Percentiles rank a stretch among this genome's conserved stretches.
phyloP scores from a whole-genome alignment of 2,113 vertebrate genomes.

The Ciconia maguari region DNA sequence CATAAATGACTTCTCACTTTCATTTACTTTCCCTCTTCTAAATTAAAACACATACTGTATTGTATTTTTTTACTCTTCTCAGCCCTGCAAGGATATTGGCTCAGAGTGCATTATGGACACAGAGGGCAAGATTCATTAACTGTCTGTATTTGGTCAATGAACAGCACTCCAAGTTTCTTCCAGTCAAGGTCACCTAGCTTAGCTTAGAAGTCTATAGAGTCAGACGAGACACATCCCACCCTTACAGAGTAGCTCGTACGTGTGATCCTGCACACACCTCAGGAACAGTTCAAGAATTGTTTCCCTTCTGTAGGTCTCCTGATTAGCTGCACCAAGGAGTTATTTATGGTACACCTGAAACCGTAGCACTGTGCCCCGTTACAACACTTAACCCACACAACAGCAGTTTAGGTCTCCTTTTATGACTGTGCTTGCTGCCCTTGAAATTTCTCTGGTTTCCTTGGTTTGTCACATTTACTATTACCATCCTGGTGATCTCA shows the following conservation, averaged over 20 bases:
- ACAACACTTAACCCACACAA: neutral
- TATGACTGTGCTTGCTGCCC: neutral
- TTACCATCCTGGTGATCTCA: neutral
- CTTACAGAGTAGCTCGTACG: neutral
- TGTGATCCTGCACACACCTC: neutral
- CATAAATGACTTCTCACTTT: neutral
- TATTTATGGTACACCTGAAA: neutral
- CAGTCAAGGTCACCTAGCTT: neutral
- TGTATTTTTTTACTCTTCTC: neutral
- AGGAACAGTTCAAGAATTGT: neutral
- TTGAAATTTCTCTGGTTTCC: neutral
- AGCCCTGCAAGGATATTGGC: neutral
- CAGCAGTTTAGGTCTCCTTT: neutral
- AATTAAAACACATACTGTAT: neutral
- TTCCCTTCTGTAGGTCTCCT: neutral
- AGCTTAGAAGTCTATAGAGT: neutral
- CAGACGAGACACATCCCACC: neutral
- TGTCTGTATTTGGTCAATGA: neutral
- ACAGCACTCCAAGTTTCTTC: neutral
- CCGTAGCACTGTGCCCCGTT: neutral
- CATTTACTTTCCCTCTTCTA: neutral
- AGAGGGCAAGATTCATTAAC: neutral
- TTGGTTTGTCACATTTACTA: neutral
- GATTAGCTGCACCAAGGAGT: neutral
- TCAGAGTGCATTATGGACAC: neutral